phyloP scores from a whole-genome alignment of 2,113 vertebrate genomes.

The Hemibagrus wyckioides region DNA sequence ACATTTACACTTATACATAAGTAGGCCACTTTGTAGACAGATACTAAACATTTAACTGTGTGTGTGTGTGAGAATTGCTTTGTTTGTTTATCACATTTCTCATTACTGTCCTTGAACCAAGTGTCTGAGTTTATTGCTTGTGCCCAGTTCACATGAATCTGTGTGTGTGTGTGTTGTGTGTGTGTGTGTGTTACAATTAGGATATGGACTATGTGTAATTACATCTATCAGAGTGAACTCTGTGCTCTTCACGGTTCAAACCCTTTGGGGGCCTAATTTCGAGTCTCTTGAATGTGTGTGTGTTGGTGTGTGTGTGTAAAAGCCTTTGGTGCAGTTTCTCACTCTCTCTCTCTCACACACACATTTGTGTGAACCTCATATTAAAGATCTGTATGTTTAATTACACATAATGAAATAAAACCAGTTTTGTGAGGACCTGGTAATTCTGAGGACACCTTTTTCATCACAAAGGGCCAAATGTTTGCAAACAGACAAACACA shows the following conservation, averaged over 20 bases:
- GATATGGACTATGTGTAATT: slow-evolving; percentile 48
- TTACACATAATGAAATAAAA: no score
- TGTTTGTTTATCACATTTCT: background rate
- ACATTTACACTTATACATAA: background rate
- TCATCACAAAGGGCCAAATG: background rate
- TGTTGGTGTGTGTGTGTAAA: background rate
- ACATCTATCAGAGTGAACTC: slow-evolving; percentile 46
- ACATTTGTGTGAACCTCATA: background rate
- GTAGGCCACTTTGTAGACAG: background rate
- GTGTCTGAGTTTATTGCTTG: background rate
- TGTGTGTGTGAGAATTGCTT: slow-evolving; percentile 11
- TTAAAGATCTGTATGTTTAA: no score
- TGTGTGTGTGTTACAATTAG: background rate
- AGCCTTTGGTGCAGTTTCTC: background rate
- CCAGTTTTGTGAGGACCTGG: background rate
- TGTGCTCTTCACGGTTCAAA: slow-evolving; percentile 19
- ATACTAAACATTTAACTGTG: background rate
- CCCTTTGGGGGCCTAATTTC: slow-evolving; percentile 46
- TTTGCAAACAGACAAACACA: background rate
- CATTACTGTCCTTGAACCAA: background rate
- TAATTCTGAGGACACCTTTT: background rate
- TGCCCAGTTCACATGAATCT: background rate
- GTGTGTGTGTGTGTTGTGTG: slow-evolving; percentile 16
- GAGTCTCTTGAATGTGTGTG: background rate
- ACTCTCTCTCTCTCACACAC: background rate